Evolutionary conservation across 2,797 vertebrate genomes (phyloP).

Genomic region (Argya squamiceps): DNA sequence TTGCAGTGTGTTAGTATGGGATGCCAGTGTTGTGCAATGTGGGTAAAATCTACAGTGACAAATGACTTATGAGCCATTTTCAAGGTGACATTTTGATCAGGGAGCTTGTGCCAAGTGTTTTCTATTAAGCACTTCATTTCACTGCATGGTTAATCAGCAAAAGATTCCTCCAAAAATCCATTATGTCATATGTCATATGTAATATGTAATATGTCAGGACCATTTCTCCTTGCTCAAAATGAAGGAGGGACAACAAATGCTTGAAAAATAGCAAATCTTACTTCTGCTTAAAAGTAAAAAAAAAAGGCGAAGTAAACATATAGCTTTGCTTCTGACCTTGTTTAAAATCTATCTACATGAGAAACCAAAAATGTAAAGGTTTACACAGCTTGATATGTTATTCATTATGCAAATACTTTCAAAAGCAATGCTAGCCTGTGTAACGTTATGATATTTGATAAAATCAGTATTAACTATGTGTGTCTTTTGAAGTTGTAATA

Average conservation of each 20-base stretch:
- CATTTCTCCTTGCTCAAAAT: constrained; percentile 13
- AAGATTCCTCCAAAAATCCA: constrained; percentile 37
- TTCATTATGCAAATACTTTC: constrained; percentile 63
- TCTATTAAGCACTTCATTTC: constrained; percentile 57
- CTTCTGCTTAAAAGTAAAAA: constrained; percentile 9
- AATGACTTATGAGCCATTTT: constrained; percentile 37
- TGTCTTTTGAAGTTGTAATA: constrained; percentile 70
- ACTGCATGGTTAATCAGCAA: constrained; percentile 56
- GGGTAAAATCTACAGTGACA: constrained; percentile 34
- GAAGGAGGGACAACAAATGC: neutral
- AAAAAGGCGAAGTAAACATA: neutral
- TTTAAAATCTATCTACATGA: constrained; percentile 41
- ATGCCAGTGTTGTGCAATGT: neutral
- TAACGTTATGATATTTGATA: constrained; percentile 61
- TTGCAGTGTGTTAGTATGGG: neutral
- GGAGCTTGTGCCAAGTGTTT: constrained; percentile 53
- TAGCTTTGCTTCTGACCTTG: constrained; percentile 32
- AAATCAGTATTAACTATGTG: constrained; percentile 65
- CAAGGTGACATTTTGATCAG: constrained; percentile 68
- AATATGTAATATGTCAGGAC: neutral
- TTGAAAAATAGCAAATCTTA: neutral
- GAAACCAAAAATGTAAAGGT: constrained; percentile 33
- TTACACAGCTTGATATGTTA: constrained; percentile 49
- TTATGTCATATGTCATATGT: neutral
- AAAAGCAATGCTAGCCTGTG: constrained; percentile 38